phyloP scores from a whole-genome alignment of 2,797 vertebrate genomes.

The Pachyuromys duprasi region DNA sequence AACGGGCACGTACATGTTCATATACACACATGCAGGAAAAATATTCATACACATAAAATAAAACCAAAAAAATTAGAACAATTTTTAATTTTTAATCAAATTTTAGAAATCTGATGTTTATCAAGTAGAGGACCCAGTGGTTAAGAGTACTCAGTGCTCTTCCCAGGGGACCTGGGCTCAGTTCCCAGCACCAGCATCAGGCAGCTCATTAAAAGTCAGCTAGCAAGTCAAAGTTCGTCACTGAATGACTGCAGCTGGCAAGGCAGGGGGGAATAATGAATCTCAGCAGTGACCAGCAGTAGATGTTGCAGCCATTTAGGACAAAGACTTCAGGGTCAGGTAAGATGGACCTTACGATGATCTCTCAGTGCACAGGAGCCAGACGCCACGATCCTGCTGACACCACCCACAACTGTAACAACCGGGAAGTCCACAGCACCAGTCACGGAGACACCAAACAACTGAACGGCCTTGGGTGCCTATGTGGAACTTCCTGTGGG shows the following conservation, averaged over 20 bases:
- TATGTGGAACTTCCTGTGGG: background rate
- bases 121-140: background rate
- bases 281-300: background rate
- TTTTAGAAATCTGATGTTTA: background rate
- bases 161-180: background rate
- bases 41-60: background rate
- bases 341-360: background rate
- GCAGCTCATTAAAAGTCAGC: background rate
- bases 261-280: background rate
- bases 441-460: background rate
- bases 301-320: background rate
- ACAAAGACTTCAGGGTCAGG: background rate
- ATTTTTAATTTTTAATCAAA: background rate
- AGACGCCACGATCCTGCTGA: background rate
- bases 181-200: background rate
- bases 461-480: background rate
- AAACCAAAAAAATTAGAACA: background rate
- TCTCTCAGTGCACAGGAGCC: background rate
- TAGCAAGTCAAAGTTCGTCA: background rate
- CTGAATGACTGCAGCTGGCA: background rate
- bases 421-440: background rate
- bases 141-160: background rate
- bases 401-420: background rate
- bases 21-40: background rate
- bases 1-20: background rate